phyloP scores from a whole-genome alignment of 2,797 vertebrate species.

The Etheostoma perlongum region DNA sequence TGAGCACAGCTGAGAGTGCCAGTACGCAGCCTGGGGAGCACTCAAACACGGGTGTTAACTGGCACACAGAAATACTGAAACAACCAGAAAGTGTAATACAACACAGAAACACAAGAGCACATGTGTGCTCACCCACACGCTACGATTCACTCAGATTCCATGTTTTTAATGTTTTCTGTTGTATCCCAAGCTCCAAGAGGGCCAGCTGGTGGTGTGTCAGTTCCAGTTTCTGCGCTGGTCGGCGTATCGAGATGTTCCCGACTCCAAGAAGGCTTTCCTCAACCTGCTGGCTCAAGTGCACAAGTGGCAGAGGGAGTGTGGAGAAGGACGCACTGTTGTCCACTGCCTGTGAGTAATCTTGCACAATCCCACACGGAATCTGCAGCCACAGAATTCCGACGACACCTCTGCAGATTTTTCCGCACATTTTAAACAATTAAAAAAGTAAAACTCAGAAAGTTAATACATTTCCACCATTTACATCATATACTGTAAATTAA shows the following conservation, averaged over 20 bases:
- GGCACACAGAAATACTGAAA: constrained; percentile 61
- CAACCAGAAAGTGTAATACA: constrained; percentile 21
- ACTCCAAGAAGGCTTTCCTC: constrained; percentile 97
- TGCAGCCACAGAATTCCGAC: too few species aligned
- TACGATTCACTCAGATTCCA: not conserved
- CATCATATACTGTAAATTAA: constrained; percentile 12
- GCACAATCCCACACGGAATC: not conserved
- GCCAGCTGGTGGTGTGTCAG: constrained; percentile 93
- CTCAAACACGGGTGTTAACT: constrained; percentile 61
- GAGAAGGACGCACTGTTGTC: constrained; percentile 93
- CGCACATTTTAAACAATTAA: too few species aligned
- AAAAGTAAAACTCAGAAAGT: too few species aligned
- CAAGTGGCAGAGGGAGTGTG: constrained; percentile 96
- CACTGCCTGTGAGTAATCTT: constrained; percentile 81
- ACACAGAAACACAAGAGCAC: not conserved
- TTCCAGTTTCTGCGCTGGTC: constrained; percentile 89
- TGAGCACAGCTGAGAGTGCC: constrained; percentile 72
- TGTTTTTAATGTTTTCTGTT: constrained; percentile 49
- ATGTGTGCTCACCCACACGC: not conserved
- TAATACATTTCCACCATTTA: too few species aligned
- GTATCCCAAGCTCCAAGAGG: constrained; percentile 90
- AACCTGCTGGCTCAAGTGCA: constrained; percentile 94
- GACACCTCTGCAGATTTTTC: too few species aligned
- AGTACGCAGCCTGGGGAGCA: constrained; percentile 60
- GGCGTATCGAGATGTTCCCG: constrained; percentile 93